Percentiles rank a stretch among this genome's conserved stretches.
phyloP scores from a whole-genome alignment of 2,888 invertebrate genomes.

The Scotopteryx bipunctaria region DNA sequence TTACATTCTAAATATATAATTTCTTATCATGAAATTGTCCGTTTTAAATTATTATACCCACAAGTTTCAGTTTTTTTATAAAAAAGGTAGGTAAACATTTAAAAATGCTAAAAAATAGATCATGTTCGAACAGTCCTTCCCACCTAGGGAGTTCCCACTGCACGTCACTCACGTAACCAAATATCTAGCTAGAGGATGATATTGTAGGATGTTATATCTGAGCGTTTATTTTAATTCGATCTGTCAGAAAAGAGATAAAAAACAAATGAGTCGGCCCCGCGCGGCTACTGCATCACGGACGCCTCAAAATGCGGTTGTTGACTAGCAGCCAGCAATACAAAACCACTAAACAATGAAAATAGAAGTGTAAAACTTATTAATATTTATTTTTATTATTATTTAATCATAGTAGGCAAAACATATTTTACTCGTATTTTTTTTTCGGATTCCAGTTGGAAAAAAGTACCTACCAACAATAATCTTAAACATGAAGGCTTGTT shows the following conservation, averaged over 20 bases:
- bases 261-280: slow-evolving; percentile 54
- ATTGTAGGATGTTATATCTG: slow-evolving; percentile 78
- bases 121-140: slow-evolving; percentile 53
- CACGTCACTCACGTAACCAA: slow-evolving; percentile 78
- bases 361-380: no score
- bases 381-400: no score
- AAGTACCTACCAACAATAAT: no score
- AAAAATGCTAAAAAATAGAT: slow-evolving; percentile 34
- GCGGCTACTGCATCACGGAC: slow-evolving; percentile 68
- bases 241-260: slow-evolving; percentile 80
- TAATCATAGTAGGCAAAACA: no score
- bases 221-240: slow-evolving; percentile 83
- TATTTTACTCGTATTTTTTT: no score
- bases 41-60: no score
- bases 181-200: slow-evolving; percentile 69
- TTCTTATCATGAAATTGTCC: no score
- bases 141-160: slow-evolving; percentile 78
- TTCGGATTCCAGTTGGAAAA: no score
- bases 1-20: no score
- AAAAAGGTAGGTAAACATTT: slow-evolving; percentile 12
- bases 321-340: not conserved
- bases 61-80: not conserved
- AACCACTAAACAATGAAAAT: no score
- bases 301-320: slow-evolving; percentile 56
- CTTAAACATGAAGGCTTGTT: no score